Evolutionary conservation across 2,113 vertebrate genomes (phyloP), one percentile per base, ranked within the genome.

Genomic region (Scytalopus superciliaris): DNA sequence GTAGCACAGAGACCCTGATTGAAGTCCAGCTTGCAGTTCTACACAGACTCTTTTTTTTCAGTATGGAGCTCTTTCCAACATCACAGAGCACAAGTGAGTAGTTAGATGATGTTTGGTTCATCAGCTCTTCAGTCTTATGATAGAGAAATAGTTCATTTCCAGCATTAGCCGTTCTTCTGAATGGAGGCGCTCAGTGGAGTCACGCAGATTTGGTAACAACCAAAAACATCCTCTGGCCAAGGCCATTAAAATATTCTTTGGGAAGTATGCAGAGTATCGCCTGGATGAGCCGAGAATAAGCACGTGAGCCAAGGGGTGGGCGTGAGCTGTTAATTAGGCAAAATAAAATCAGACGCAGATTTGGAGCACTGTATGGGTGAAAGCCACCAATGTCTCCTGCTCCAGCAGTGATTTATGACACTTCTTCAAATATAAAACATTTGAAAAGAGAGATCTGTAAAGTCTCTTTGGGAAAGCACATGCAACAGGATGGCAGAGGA

Each of bases 31-130:
- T 78, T 49, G 12, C 63, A 56, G 73, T 78, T 73, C 57, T 60
- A 73, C 60, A 35, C n/a, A 73, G 40, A 27, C 27, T 85, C 12
- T 66, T 45, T 85, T 92, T 94, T 94, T 66, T 53, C 72, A 73
- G 67, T 31, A 24, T 2, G 69, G 64, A 87, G 25, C 42, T 91
- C 31, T 78, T 91, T 89, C 74, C 77, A 79, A 87, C 53, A 59
- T 92, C 64, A 86, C 27, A 47, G 52, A 80, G 47, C 63, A 53
- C 57, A 72, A 70, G 11, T 39, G 24, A 85, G 15, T 79, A 59
- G 45, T 94, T 93, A 72, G 66, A 81, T 68, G 78, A 52, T 59
- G 53, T 90, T 95, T 93, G 64, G 19, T 55, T 88, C 72, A 18
- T 88, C 56, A 64, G 37, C 73, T 79, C 45, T 68, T 94, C 13